Evolutionary conservation across 2,113 vertebrate species (phyloP).

Genomic region (Dicerorhinus sumatrensis): DNA sequence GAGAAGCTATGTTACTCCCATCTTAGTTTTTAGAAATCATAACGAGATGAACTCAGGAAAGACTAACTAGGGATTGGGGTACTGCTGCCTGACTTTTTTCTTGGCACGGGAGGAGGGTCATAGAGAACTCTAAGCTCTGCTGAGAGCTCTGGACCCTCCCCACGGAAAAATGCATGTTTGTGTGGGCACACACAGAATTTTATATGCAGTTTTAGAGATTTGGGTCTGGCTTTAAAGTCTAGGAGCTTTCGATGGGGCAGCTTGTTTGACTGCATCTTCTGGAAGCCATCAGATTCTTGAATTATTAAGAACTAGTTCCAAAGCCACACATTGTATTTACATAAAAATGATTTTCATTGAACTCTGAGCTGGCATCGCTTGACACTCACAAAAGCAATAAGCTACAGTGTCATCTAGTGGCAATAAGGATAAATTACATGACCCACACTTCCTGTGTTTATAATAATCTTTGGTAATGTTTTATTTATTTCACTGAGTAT

Average conservation of each 20-base stretch:
- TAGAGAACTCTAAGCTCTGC: not conserved
- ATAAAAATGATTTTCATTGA: not conserved
- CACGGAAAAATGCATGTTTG: accelerated
- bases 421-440: not conserved
- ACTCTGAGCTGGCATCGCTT: not conserved
- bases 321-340: not conserved
- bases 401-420: conserved; percentile 66
- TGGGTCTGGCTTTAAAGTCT: not conserved
- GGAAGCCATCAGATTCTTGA: not conserved
- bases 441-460: not conserved
- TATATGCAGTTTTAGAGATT: not conserved
- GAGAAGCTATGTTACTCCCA: not conserved
- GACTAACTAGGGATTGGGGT: not conserved
- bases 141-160: not conserved
- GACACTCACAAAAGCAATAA: not conserved
- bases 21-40: not conserved
- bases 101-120: not conserved
- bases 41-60: not conserved
- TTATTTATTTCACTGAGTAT: not conserved
- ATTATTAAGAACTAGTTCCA: conserved; percentile 1
- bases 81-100: not conserved
- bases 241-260: not conserved
- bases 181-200: not conserved
- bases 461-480: not conserved
- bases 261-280: not conserved